These are phyloP conservation scores for Gobius niger DNA, from an alignment of 2,113 vertebrate species.

Conservation along the genomic window DNA sequence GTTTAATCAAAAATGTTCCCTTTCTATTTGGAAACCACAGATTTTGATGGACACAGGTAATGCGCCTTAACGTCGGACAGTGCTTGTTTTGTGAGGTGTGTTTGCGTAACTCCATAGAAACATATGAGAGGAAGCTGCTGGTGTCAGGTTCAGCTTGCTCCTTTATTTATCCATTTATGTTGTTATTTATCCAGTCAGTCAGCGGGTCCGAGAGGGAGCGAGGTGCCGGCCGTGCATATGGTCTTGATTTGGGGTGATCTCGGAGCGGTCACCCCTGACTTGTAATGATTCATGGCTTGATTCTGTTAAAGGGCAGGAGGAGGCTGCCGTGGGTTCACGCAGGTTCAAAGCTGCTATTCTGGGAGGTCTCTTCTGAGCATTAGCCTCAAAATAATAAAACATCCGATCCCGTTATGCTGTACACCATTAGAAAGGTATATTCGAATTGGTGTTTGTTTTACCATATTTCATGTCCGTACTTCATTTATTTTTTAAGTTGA, in stretches of 20 bases:
- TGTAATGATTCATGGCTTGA: slow-evolving; percentile 67
- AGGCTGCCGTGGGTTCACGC: slow-evolving; percentile 65
- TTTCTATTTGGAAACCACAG: neutral
- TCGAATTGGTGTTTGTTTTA: slow-evolving; percentile 11
- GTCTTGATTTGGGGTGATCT: slow-evolving; percentile 64
- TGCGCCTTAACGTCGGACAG: neutral
- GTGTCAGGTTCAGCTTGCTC: slow-evolving; percentile 8
- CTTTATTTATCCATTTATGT: slow-evolving; percentile 23
- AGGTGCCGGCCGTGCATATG: slow-evolving; percentile 62
- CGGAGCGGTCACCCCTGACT: slow-evolving; percentile 61
- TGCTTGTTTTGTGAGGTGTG: slow-evolving; percentile 1
- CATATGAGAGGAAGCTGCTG: slow-evolving; percentile 2
- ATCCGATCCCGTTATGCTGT: neutral
- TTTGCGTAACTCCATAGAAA: slow-evolving; percentile 7
- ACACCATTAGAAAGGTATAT: slow-evolving; percentile 14
- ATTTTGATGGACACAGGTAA: slow-evolving; percentile 2
- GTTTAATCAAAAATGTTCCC: neutral
- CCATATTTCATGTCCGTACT: neutral
- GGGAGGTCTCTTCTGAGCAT: slow-evolving; percentile 34
- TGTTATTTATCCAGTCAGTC: slow-evolving; percentile 38
- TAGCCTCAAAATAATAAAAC: slow-evolving; percentile 22
- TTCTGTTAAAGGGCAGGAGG: slow-evolving; percentile 60
- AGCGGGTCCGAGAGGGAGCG: slow-evolving; percentile 30
- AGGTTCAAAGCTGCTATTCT: slow-evolving; percentile 64
- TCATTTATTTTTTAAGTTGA: slow-evolving; percentile 7